A percentile compares a stretch with the other conserved stretches of the same genome.
Evolutionary conservation across 2,797 vertebrate species (phyloP).

Genomic region (Brachymystax lenok): DNA sequence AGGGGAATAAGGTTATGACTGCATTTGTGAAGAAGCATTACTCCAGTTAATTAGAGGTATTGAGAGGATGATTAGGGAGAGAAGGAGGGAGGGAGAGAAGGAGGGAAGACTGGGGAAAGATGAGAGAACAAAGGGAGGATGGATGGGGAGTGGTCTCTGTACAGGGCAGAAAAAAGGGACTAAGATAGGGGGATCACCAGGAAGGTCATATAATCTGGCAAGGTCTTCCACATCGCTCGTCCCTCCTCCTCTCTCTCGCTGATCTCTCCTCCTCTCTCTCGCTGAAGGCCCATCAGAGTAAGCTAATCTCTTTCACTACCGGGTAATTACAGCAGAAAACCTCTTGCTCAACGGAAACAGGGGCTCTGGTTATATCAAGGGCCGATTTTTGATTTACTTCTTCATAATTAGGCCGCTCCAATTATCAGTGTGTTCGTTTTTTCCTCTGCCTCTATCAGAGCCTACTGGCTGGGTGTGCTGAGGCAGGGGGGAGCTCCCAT

Average conservation of each 20-base stretch:
- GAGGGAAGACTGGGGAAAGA: constrained; percentile 9
- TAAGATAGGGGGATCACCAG: constrained; percentile 29
- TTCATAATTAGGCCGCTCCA: constrained; percentile 55
- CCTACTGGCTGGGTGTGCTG: neutral
- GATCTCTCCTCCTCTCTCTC: constrained; percentile 11
- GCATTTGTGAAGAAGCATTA: constrained; percentile 38
- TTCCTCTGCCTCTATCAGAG: constrained; percentile 9
- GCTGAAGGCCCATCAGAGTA: constrained; percentile 42
- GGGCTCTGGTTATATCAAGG: constrained; percentile 43
- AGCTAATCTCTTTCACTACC: constrained; percentile 66
- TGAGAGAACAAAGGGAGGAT: constrained; percentile 28
- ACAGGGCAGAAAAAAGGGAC: constrained; percentile 24
- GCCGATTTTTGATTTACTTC: constrained; percentile 53
- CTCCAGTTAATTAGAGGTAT: constrained; percentile 46
- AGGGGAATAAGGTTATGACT: constrained; percentile 35
- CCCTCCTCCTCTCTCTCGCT: constrained; percentile 18
- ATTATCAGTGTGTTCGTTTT: constrained; percentile 42
- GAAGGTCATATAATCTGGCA: constrained; percentile 46
- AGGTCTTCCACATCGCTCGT: constrained; percentile 41
- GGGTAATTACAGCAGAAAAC: constrained; percentile 60
- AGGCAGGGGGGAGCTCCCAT: neutral
- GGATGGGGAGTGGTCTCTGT: constrained; percentile 41
- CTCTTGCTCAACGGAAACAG: constrained; percentile 48
- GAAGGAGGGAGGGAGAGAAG: constrained; percentile 2
- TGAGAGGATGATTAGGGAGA: constrained; percentile 40